These are phyloP conservation scores for Antheraea yamamai DNA, from an alignment of 2,888 invertebrate genomes.

Conservation along the genomic window DNA sequence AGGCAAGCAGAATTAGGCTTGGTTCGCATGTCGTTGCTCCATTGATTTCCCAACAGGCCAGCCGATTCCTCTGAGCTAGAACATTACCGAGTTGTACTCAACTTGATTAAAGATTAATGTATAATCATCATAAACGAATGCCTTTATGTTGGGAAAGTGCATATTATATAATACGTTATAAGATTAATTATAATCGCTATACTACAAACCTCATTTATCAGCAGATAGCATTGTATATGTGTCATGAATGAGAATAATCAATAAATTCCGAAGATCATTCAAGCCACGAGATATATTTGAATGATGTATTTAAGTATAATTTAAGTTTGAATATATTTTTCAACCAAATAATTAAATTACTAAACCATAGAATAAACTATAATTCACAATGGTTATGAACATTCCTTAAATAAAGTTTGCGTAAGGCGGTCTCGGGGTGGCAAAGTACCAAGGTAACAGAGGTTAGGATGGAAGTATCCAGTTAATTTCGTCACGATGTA, in stretches of 20 bases:
- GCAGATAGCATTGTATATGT: too few species aligned
- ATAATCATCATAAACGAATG: slow-evolving; percentile 46
- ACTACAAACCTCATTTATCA: not conserved
- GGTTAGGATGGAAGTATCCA: slow-evolving; percentile 52
- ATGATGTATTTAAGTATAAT: too few species aligned
- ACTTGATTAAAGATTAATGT: slow-evolving; percentile 66
- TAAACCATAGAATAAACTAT: slow-evolving; percentile 9
- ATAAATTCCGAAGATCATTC: too few species aligned
- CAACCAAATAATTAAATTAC: not conserved
- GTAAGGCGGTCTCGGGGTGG: slow-evolving; percentile 47
- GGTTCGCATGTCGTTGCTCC: slow-evolving; percentile 47
- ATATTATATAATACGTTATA: not conserved
- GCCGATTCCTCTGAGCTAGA: slow-evolving; percentile 53
- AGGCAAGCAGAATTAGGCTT: slow-evolving; percentile 49
- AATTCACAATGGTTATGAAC: slow-evolving; percentile 20
- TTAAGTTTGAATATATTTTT: not conserved
- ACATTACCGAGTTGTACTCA: slow-evolving; percentile 60
- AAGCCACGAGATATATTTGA: too few species aligned
- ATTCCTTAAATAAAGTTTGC: slow-evolving; percentile 37
- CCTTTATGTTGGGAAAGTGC: slow-evolving; percentile 22
- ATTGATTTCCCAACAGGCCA: slow-evolving; percentile 66
- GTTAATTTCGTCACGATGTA: slow-evolving; percentile 73
- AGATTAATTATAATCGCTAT: not conserved
- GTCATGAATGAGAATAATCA: too few species aligned
- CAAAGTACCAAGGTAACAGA: slow-evolving; percentile 49